Base-by-base conservation (phyloP, 2,113 vertebrate genomes). In the Mungos mungo region DNA sequence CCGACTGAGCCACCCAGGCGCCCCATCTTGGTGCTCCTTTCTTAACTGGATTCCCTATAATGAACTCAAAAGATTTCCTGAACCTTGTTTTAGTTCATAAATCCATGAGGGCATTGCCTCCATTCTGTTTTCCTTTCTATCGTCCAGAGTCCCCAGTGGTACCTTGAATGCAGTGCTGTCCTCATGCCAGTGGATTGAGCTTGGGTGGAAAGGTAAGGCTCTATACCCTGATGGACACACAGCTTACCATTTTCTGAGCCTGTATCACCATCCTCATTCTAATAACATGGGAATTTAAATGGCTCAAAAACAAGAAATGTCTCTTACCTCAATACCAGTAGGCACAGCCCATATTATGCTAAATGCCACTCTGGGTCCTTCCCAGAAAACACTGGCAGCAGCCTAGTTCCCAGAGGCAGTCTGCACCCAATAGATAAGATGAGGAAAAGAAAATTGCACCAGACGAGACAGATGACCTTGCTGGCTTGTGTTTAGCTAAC, bases 331-430 rank as follows among this genome's bases (percentile, higher is more conserved):
- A 97, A 47, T 83, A 63, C 77, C 88, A 94, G 76, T 57, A 97
- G 94, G 83, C 77, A 80, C 79, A 74, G 82, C 31, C 94, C 54
- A 74, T 76, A 86, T 97, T 94, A 97, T 79, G 96, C 92, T 95
- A 97, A 97, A 90, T 96, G 80, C 79, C 69, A 91, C 77, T 85
- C 91, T 54, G 31, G 80, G 90, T 87, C 57, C 60, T 97, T 96
- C 96, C 92, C 93, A 96, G 96, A 97, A 98, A 95, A 92, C 52
- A 80, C 3, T 12, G 72, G 92, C 76, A 90, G 92, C 76, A 93
- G 90, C 50, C 80, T 79, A 81, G 74, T 92, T 96, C 95, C 93
- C 90, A 97, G 95, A 97, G 97, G 68, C 96, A 84, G 91, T 52
- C 82, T 65, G 86, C 29, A 71, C 96, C 94, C 95, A 85, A 14